Base-by-base conservation (phyloP, 2,113 vertebrate species). In the Alethe castanea region DNA sequence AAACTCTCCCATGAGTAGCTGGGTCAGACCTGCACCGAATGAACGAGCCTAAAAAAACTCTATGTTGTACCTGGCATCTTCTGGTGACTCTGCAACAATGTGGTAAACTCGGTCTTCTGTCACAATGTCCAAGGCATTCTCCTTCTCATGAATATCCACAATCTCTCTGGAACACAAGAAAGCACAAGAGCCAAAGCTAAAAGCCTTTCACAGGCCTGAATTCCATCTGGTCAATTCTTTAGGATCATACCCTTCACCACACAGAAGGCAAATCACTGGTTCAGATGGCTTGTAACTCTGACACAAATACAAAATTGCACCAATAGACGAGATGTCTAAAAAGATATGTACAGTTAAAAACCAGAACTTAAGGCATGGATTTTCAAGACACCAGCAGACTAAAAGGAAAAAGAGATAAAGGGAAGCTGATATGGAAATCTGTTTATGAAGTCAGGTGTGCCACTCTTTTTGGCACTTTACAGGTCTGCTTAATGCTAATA, bases 61-160 rank as follows among this genome's bases (percentile, higher is more conserved):
- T 48, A 16, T 40, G 64, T 17, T 62, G 29, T 96, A 99, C 99
- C 99, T 99, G 74, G 99, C 99, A 83, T 99, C 99, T 88, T 99
- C 99, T 45, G 99, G 99, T 14, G 99, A 99, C 96, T 99, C 99
- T 2, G 99, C 99, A 25, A 99, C 98, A 85, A 99, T 98, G 85
- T 99, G 99, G 95, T 99, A 99, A 35, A 99, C 98, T 94, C 99
- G 98, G 74, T 99, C 99, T 26, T 98, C 98, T 4, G 99, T 99
- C 94, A 99, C 98, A 14, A 99, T 96, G 97, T 99, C 99, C 95
- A 99, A 96, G 59, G 99, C 99, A 12, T 99, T 99, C 96, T 99
- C 99, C 96, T 99, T 99, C 85, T 99, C 99, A 10, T 99, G 98
- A 81, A 99, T 99, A 90, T 99, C 98, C 83, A 99, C 98, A 35